phyloP scores from a whole-genome alignment of 37 sponge, comb jelly and placozoan genomes.

The Diacarnus erythraeanus region DNA sequence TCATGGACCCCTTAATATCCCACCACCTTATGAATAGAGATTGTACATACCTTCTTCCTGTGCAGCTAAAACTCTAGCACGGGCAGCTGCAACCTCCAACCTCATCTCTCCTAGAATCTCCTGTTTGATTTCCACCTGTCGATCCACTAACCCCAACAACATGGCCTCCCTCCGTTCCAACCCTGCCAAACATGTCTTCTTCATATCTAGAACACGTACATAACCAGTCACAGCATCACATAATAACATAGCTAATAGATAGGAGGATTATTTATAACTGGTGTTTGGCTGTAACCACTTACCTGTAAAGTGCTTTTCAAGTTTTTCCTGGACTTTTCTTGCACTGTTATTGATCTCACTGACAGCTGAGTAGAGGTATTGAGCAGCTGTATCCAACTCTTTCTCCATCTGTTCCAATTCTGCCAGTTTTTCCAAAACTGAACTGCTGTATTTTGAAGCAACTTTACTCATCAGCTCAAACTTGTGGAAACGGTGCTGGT shows the following conservation, averaged over 20 bases:
- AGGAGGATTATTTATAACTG: background rate
- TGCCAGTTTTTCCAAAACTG: constrained; percentile 31
- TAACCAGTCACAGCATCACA: too few relatives aligned
- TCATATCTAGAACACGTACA: constrained; percentile 28
- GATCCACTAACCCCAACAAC: constrained; percentile 64
- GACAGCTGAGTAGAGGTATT: constrained; percentile 8
- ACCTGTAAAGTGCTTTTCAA: constrained; percentile 74
- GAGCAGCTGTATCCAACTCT: constrained; percentile 9
- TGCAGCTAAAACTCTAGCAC: constrained; percentile 54
- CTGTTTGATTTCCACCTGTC: constrained; percentile 74
- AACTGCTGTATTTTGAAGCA: constrained; percentile 45
- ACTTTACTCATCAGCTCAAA: constrained; percentile 71
- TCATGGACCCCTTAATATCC: too few relatives aligned
- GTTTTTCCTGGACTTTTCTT: constrained; percentile 47
- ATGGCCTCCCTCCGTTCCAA: constrained; percentile 69
- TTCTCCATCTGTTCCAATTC: constrained; percentile 41
- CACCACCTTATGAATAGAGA: background rate
- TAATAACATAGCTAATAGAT: background rate
- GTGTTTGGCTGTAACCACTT: background rate
- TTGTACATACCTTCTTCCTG: constrained; percentile 56
- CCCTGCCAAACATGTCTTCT: constrained; percentile 33
- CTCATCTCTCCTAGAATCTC: constrained; percentile 56
- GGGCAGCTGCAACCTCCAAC: constrained; percentile 60
- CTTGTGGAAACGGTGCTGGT: constrained; percentile 78
- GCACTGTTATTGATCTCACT: constrained; percentile 59